phyloP scores from a whole-genome alignment of 2,113 vertebrate genomes.

The Gopherus flavomarginatus region DNA sequence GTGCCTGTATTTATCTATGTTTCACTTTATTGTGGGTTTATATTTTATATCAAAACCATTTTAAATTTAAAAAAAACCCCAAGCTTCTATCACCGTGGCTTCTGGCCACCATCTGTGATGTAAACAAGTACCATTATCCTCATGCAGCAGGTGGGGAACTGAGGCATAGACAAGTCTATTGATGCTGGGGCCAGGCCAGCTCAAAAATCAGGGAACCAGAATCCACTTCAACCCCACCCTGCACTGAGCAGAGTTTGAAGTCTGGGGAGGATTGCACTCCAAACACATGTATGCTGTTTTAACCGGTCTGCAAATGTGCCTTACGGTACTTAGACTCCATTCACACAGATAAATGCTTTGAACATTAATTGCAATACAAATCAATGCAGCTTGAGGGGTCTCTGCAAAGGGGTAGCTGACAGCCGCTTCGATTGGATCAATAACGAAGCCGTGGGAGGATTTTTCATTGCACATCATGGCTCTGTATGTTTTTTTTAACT shows the following conservation, averaged over 20 bases:
- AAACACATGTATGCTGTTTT: neutral
- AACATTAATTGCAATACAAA: neutral
- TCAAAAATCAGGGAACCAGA: neutral
- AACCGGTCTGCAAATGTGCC: neutral
- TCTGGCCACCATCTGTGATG: neutral
- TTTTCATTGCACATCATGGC: neutral
- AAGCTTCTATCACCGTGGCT: neutral
- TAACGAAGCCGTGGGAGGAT: neutral
- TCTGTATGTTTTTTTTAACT: neutral
- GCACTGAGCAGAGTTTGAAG: neutral
- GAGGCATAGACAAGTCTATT: neutral
- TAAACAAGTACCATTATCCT: neutral
- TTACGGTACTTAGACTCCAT: neutral
- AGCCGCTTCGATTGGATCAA: neutral
- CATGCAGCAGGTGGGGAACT: neutral
- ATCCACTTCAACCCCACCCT: neutral
- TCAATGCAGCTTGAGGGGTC: neutral
- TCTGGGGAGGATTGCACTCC: neutral
- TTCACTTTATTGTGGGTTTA: neutral
- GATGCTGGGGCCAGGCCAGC: neutral
- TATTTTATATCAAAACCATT: neutral
- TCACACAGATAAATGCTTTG: neutral
- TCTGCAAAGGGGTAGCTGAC: neutral
- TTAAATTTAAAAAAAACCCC: no score
- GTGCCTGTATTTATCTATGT: neutral